Conservation (phyloP, 2,113 vertebrate genomes). For the Tringa solitaria region DNA sequence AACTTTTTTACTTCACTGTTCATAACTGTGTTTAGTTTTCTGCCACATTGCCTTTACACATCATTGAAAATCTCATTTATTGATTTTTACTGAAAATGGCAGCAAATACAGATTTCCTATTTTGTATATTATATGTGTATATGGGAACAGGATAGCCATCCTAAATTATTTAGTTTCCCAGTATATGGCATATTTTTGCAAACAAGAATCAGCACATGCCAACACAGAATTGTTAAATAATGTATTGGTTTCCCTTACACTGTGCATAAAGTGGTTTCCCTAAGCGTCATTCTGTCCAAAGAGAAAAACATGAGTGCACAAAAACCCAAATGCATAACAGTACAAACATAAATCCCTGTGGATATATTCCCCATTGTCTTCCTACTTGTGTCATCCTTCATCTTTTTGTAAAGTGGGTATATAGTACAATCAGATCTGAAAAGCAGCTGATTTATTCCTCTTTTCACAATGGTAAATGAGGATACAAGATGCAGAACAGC, state of each 20-base stretch:
- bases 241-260: not conserved
- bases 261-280: not conserved
- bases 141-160: not conserved
- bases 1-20: not conserved
- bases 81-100: slow-evolving; percentile 15
- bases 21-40: not conserved
- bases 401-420: not conserved
- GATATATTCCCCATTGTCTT: not conserved
- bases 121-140: not conserved
- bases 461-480: not conserved
- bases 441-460: slow-evolving; percentile 24
- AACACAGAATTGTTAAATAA: slow-evolving; percentile 32
- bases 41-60: not conserved
- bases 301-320: not conserved
- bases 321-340: not conserved
- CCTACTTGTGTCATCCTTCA: slow-evolving; percentile 5
- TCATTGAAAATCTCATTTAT: not conserved
- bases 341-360: not conserved
- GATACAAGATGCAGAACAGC: slow-evolving; percentile 1
- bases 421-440: not conserved
- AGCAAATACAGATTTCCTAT: not conserved
- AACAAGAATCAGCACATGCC: not conserved
- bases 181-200: not conserved
- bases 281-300: not conserved
- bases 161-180: slow-evolving; percentile 26